A percentile compares a stretch with the other conserved stretches of the same genome.
phyloP scores from a whole-genome alignment of 2,113 vertebrate genomes.

The Sebastes fasciatus region DNA sequence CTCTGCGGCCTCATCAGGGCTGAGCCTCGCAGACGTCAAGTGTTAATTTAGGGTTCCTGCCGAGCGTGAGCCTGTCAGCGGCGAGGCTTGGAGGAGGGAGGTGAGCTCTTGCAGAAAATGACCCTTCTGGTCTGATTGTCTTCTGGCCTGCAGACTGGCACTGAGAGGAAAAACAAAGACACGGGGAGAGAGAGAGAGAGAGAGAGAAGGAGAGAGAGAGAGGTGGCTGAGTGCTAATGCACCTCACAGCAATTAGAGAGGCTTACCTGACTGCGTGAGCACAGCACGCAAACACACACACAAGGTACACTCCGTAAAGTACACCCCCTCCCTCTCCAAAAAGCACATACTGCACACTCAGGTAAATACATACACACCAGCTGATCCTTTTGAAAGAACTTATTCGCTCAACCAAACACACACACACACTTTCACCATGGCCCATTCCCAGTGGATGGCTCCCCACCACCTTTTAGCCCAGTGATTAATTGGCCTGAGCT shows the following conservation, averaged over 20 bases:
- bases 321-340: neutral
- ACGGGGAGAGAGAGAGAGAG: conserved; percentile 37
- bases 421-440: conserved; percentile 40
- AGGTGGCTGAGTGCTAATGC: conserved; percentile 83
- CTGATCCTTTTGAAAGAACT: conserved; percentile 55
- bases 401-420: conserved; percentile 37
- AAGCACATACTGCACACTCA: conserved; percentile 42
- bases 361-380: conserved; percentile 54
- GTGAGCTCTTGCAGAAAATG: conserved; percentile 93
- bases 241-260: conserved; percentile 84
- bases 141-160: conserved; percentile 83
- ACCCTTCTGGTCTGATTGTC: conserved; percentile 92
- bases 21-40: conserved; percentile 87
- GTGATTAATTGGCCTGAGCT: conserved; percentile 84
- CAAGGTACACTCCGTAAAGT: conserved; percentile 60
- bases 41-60: conserved; percentile 91
- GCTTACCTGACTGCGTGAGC: conserved; percentile 78
- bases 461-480: conserved; percentile 61
- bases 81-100: conserved; percentile 86
- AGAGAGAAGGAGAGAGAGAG: conserved; percentile 27
- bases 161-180: conserved; percentile 85
- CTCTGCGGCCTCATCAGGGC: conserved; percentile 85
- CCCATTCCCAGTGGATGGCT: conserved; percentile 45
- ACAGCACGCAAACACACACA: conserved; percentile 70
- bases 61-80: conserved; percentile 88